Evolutionary conservation across 2,113 vertebrate genomes (phyloP), one percentile per base, ranked within the genome.

Genomic region (Dasyurus viverrinus): DNA sequence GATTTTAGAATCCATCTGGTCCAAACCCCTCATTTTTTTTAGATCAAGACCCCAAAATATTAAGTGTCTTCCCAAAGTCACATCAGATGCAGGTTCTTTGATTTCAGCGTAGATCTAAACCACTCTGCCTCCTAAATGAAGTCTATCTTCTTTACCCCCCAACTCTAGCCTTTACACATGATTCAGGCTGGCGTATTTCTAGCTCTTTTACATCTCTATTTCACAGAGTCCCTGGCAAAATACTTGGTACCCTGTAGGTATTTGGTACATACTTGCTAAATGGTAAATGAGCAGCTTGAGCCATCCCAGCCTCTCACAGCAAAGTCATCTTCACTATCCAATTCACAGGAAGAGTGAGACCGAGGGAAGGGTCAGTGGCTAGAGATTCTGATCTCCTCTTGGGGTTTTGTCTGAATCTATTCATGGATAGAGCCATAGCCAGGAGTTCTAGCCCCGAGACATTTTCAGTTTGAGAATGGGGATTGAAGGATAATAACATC

Each of bases 251-350:
- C 53, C 16, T 25, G 25, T 16, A 91, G 42, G 16, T 54, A 47
- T 16, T 91, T 89, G 50, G 3, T 26, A 52, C 8, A 89, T 90
- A 89, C 95, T 94, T 92, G 76, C 94, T 89, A 19, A 60, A 24
- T 50, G 6, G 19, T n/a, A 30, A 26, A 16, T 12, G 42, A 47
- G 27, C 26, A 91, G 84, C 22, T 92, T 94, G 3, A 89, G 25
- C 42, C 68, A 0, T 84, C 68, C 68, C n/a, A 84, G n/a, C 1
- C 68, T 42, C 68, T 84, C 68, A 84, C 68, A 42, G 36, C 2
- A 36, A 84, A 84, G 36, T 42, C 2, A 8, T 84, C 42, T 19
- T 8, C 8, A 16, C 19, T 22, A 42, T 84, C 19, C 19, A n/a
- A 8, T 84, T 84, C 68, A 84, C n/a, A 42, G n/a, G 68, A 42